A percentile compares a stretch with the other conserved stretches of the same genome.
Evolutionary conservation across 2,888 invertebrate genomes (phyloP).

Genomic region (Galeopsomyia nigrocyanea): DNA sequence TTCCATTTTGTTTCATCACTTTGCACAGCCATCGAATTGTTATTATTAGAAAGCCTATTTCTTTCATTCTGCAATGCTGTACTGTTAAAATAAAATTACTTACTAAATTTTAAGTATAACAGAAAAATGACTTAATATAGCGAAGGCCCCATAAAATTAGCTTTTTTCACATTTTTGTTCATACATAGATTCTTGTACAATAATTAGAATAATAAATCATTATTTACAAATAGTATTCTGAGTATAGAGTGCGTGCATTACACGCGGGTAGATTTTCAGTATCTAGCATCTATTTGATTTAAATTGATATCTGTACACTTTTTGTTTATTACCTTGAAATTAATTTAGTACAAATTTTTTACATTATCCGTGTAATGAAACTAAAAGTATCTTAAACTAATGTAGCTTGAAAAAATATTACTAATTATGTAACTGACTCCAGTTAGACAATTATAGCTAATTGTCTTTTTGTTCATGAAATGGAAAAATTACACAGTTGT

Average conservation of each 20-base stretch:
- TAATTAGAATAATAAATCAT: slow-evolving; percentile 44
- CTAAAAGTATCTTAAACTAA: too few relatives aligned
- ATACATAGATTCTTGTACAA: slow-evolving; percentile 32
- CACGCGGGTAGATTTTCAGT: too few relatives aligned
- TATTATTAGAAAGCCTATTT: not conserved
- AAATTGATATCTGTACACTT: not conserved
- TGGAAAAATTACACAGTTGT: too few relatives aligned
- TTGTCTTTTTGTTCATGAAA: too few relatives aligned
- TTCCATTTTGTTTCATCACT: not conserved
- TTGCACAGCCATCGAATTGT: slow-evolving; percentile 38
- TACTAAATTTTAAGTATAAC: slow-evolving; percentile 2
- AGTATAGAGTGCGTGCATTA: slow-evolving; percentile 23
- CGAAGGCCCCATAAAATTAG: slow-evolving; percentile 35
- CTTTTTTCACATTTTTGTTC: slow-evolving; percentile 30
- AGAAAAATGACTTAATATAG: slow-evolving; percentile 31
- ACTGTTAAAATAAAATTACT: not conserved
- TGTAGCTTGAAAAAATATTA: too few relatives aligned
- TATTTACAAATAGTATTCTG: slow-evolving; percentile 34
- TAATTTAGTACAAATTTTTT: too few relatives aligned
- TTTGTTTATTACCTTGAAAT: too few relatives aligned
- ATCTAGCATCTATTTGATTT: slow-evolving; percentile 18
- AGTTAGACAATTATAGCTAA: too few relatives aligned
- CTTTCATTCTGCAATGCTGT: slow-evolving; percentile 6
- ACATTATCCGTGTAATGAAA: too few relatives aligned
- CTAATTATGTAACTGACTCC: too few relatives aligned